Base-by-base conservation (phyloP, 2,113 vertebrate species). In the Sorex fumeus region DNA sequence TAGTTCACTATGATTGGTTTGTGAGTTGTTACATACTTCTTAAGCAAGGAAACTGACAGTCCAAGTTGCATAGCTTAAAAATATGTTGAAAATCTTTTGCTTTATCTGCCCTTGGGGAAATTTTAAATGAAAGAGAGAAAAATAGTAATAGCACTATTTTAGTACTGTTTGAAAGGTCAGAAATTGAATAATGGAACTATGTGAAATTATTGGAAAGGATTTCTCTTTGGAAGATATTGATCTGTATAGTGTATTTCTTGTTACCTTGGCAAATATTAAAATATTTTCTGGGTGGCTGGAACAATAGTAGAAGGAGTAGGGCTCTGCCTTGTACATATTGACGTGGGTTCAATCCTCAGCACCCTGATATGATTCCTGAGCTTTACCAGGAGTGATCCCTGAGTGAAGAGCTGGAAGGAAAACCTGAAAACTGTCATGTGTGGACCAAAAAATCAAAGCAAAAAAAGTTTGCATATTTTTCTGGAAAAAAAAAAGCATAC, bases 151-250 rank as follows among this genome's bases (percentile, higher is more conserved):
- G 19, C 18, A 60, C 57, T 60, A 60, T 21, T 60, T 23, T 23
- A 21, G 57, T 60, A 60, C 57, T 30, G 13, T 70, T 25, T 75
- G 9, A 50, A 87, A 2, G n/a, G 6, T 53, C 25, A 86, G 5
- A 74, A 93, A 88, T 12, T 66, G 32, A 93, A 78, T 71, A 79
- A 81, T n/a, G 23, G 16, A 30, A 40, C 18, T 85, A 70, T 60
- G 3, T 74, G 8, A 53, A 82, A 82, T 62, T 47, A 34, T 8
- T 15, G 30, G 2, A 86, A 19, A 12, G 69, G 34, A 82, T 45
- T 91, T 23, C 11, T 83, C 27, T 86, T 77, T 50, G 71, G 21
- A 83, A 69, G 10, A 12, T 1, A 76, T 15, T 80, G 27, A 77
- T 84, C 34, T 87, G 16, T 11, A 70, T 25, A 76, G 10, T n/a